Evolutionary conservation across 2,888 invertebrate species (phyloP), one percentile per base, ranked within the genome.

Genomic region (Agonopterix arenella): DNA sequence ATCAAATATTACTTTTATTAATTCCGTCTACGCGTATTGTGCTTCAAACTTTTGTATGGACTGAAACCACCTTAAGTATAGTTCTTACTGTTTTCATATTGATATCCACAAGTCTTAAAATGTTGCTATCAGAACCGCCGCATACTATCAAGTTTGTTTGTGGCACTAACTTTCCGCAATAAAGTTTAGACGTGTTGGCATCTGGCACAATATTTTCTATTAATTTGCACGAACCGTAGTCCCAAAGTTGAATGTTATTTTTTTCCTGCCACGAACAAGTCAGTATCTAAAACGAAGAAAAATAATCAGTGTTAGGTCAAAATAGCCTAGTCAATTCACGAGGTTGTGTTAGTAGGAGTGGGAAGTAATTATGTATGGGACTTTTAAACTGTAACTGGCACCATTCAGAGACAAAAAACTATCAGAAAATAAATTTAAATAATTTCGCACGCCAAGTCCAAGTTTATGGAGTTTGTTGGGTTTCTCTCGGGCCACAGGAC

Each of bases 181-280:
- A 93, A 11, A 93, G 78, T 81, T 92, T 84, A 36, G 89, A 90
- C 44, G 75, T 68, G 57, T 81, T 66, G 58, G 46, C 66, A 62
- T 93, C 92, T 1, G 92, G 92, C 51, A 88, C 86, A 45, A 93
- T 77, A 10, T 88, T 90, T 54, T 88, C 84, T 44, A 93, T 90
- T 48, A 93, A 74, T 73, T 91, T 91, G 54, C 92, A 91, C n/a
- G 90, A 90, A 8, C 89, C 90, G 61, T 93, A 93, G 70, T 93
- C 93, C 91, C 92, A 93, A 18, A 93, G 58, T 70, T 93, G 92
- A 53, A 93, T 80, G 43, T 89, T 76, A 58, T 92, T 85, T 53
- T 89, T 86, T 45, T 89, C 90, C 79, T 92, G 91, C 91, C 92
- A 93, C 36, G 92, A 85, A 64, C 92, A 93, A 7, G 92, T 91